These are phyloP conservation scores for Vidua macroura DNA, from an alignment of 2,113 vertebrate species.

Conservation along the genomic window DNA sequence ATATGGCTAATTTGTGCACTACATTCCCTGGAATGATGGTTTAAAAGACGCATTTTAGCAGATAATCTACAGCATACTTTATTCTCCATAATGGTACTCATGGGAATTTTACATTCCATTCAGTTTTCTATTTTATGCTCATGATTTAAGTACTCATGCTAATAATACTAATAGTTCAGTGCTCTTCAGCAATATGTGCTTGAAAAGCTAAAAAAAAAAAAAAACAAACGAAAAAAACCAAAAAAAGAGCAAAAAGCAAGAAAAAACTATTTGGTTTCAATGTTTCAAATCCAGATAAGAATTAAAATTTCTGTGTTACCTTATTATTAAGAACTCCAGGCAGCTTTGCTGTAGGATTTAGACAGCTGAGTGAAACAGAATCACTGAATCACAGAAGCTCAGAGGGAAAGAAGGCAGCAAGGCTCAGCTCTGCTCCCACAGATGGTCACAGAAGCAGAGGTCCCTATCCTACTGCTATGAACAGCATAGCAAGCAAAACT, in stretches of 20 bases:
- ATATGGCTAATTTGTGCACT: conserved; percentile 20
- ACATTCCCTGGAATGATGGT: conserved; percentile 4
- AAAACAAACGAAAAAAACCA: neutral
- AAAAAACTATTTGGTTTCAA: neutral
- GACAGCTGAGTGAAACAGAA: neutral
- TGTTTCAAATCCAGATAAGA: neutral
- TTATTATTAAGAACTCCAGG: neutral
- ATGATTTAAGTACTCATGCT: conserved; percentile 39
- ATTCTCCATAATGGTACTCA: conserved; percentile 18
- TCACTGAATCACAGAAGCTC: neutral
- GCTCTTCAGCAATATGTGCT: neutral
- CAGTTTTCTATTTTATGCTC: conserved; percentile 34
- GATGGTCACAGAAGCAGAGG: neutral
- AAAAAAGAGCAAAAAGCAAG: neutral
- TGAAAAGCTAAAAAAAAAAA: neutral
- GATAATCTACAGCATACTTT: conserved; percentile 50
- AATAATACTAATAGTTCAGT: conserved; percentile 24
- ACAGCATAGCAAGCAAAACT: neutral
- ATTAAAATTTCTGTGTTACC: neutral
- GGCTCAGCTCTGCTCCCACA: neutral
- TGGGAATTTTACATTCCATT: conserved; percentile 67
- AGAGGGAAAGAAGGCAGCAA: neutral
- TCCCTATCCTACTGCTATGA: neutral
- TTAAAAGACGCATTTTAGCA: conserved; percentile 39
- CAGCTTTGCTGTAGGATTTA: neutral